Evolutionary conservation across 1,140 invertebrate genomes (phyloP), one percentile per base, ranked within the genome.

Genomic region (Caerostris darwini): DNA sequence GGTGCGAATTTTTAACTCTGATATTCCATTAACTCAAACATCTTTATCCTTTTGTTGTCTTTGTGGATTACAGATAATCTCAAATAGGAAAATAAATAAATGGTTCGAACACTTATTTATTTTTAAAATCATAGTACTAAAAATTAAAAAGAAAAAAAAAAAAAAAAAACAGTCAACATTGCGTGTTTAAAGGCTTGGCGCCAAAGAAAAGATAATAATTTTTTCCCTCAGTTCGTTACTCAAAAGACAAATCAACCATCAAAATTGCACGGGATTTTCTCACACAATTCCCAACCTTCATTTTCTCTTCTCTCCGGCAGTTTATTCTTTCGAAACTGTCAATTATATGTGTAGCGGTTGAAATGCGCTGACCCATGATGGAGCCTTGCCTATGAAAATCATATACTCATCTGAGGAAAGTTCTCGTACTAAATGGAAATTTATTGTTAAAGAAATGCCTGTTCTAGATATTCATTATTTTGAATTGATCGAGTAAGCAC

Each of bases 391-490:
- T 59, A 87, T 61, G 57, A 50, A 87, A 87, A 59, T 64, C 85
- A 50, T 87, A 17, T 34, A 57, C 19, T 87, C 59, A 8, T 19
- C 50, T 1, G 50, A 83, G 82, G n/a, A 83, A 83, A 87, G 82
- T 57, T 57, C 12, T 17, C 57, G 14, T 56, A 17, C 82, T 87
- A 87, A 77, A 77, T 77, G 10, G 71, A 77, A 77, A 77, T 77
- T 19, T 50, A 77, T 77, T 77, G 71, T 77, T 12, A 64, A 86
- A 34, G 57, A 87, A 87, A 53, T 58, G 53, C 6, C 34, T 58
- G 82, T n/a, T 7, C 34, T 89, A 50, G 87, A 89, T 50, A 69
- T n/a, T 50, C 50, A 89, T 89, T 89, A 89, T 89, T 54, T 89
- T 69, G 10, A 12, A 56, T 34, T 64, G 87, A 89, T 56, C 64